These are phyloP conservation scores for Platycheirus albimanus DNA, from an alignment of 2,888 invertebrate genomes.

Conservation along the genomic window DNA sequence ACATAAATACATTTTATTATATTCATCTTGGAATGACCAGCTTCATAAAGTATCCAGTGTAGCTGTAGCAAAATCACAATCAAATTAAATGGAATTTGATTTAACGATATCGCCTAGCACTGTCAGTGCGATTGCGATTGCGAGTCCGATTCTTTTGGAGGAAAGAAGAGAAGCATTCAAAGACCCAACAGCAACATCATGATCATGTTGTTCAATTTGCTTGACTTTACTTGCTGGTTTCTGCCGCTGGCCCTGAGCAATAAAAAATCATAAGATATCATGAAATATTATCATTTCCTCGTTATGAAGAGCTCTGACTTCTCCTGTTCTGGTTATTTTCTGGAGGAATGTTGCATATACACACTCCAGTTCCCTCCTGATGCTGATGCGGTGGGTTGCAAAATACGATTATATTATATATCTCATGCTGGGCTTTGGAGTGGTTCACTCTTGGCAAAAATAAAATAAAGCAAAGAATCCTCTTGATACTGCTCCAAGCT, in stretches of 20 bases:
- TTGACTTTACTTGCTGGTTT: not conserved
- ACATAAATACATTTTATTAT: not conserved
- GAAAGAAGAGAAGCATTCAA: conserved; percentile 5
- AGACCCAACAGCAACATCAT: conserved; percentile 43
- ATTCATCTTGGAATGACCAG: conserved; percentile 15
- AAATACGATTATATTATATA: conserved; percentile 57
- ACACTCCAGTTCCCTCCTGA: conserved; percentile 7
- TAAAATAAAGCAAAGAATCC: conserved; percentile 49
- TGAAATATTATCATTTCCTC: conserved; percentile 72
- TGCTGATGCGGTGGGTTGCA: conserved; percentile 28
- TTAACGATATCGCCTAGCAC: conserved; percentile 29
- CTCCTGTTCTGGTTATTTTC: conserved; percentile 27
- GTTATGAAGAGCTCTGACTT: conserved; percentile 37
- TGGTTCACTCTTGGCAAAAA: conserved; percentile 55
- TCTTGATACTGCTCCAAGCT: conserved; percentile 55
- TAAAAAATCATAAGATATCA: conserved; percentile 55
- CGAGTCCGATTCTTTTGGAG: no score
- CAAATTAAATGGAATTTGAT: conserved; percentile 68
- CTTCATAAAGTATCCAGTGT: conserved; percentile 34
- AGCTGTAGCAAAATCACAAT: conserved; percentile 55
- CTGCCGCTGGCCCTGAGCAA: conserved; percentile 45
- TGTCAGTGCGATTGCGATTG: no score
- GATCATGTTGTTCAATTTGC: conserved; percentile 45
- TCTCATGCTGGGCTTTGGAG: conserved; percentile 15
- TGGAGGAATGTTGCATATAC: conserved; percentile 34